Conservation (phyloP, 1,140 invertebrate species). For the Drosophila azteca region DNA sequence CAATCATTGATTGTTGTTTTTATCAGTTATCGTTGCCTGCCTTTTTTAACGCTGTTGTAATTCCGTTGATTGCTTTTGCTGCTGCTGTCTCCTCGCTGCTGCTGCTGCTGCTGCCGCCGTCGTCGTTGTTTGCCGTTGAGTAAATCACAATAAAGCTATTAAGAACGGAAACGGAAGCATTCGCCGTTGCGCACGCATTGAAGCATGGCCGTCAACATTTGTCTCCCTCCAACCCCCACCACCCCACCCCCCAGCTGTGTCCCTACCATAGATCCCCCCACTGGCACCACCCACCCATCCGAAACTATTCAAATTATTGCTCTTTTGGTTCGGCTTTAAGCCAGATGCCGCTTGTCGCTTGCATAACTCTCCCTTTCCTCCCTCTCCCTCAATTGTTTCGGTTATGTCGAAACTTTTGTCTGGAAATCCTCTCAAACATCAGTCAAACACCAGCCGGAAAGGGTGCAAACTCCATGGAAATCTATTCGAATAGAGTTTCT, state of each 20-base stretch:
- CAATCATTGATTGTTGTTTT: constrained; percentile 56
- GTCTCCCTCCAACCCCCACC: constrained; percentile 1
- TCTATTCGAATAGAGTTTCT: too few relatives aligned
- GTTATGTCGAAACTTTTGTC: neutral
- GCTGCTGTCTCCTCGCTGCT: constrained; percentile 38
- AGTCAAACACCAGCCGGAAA: too few relatives aligned
- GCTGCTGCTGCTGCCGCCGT: constrained; percentile 24
- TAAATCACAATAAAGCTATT: constrained; percentile 83
- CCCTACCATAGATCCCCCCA: constrained; percentile 1
- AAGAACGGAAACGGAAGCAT: constrained; percentile 83
- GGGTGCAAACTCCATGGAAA: too few relatives aligned
- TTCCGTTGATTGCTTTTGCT: constrained; percentile 74
- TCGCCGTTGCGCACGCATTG: constrained; percentile 79
- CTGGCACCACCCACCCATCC: constrained; percentile 1
- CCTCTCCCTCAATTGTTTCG: neutral
- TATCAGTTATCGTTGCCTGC: constrained; percentile 67
- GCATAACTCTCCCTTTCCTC: constrained; percentile 32
- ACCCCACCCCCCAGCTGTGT: neutral
- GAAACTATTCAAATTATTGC: too few relatives aligned
- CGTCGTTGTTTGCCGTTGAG: constrained; percentile 56
- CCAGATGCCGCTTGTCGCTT: neutral
- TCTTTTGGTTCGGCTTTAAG: neutral
- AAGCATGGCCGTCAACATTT: constrained; percentile 75
- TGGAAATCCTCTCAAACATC: too few relatives aligned
- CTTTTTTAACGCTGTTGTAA: constrained; percentile 77